Conservation (phyloP, 2,888 invertebrate genomes). For the Halictus quadricinctus region DNA sequence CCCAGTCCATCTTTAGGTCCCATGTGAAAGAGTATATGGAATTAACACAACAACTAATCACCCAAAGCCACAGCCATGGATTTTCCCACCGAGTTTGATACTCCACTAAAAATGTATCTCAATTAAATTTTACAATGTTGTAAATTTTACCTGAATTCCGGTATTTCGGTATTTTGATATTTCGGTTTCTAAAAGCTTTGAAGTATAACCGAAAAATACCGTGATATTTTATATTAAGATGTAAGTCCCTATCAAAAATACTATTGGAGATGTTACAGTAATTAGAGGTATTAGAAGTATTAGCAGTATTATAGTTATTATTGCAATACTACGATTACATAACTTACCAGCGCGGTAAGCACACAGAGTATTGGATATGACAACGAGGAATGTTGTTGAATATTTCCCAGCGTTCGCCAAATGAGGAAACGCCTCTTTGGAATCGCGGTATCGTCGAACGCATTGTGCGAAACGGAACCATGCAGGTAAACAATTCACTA, state of each 20-base stretch:
- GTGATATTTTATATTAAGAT: too few species aligned
- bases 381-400: slow-evolving; percentile 97
- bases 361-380: slow-evolving; percentile 91
- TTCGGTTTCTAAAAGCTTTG: too few species aligned
- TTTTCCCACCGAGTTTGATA: slow-evolving; percentile 88
- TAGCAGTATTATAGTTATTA: neutral
- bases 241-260: too few species aligned
- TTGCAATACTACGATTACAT: neutral
- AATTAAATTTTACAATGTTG: neutral
- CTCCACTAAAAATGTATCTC: slow-evolving; percentile 81
- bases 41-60: slow-evolving; percentile 91
- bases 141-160: neutral
- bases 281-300: neutral
- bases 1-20: slow-evolving; percentile 99
- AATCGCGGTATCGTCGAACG: slow-evolving; percentile 96
- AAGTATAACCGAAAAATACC: neutral
- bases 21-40: slow-evolving; percentile 98
- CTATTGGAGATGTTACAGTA: too few species aligned
- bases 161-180: too few species aligned
- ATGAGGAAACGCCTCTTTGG: slow-evolving; percentile 96
- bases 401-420: slow-evolving; percentile 99
- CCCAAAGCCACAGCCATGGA: slow-evolving; percentile 95
- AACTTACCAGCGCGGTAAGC: slow-evolving; percentile 85
- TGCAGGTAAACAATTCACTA: slow-evolving; percentile 96
- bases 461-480: slow-evolving; percentile 99